Percentiles rank a stretch among this genome's conserved stretches.
These are phyloP conservation scores for Acanthosepion esculentum DNA, from an alignment of 2,888 invertebrate species.

Conservation along the genomic window DNA sequence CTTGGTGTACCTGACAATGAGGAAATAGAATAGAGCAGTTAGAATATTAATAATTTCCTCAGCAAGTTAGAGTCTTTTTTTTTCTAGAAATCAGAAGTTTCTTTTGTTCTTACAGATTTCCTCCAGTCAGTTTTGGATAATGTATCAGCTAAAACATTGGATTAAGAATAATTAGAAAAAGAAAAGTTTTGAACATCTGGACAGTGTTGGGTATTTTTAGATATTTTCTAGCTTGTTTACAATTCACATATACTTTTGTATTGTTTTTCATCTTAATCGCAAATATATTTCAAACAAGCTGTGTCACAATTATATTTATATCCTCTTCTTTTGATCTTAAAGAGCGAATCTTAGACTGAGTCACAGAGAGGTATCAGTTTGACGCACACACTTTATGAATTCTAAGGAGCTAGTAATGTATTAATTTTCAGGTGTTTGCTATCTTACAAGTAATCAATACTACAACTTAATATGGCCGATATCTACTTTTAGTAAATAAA, in stretches of 20 bases:
- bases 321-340: not conserved
- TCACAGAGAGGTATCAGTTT: not conserved
- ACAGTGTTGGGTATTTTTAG: too few species aligned
- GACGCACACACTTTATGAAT: not conserved
- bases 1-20: too few species aligned
- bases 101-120: too few species aligned
- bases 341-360: not conserved
- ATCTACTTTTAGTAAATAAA: not conserved
- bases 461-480: not conserved
- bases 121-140: too few species aligned
- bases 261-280: not conserved
- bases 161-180: too few species aligned
- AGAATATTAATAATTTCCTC: too few species aligned
- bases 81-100: too few species aligned
- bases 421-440: not conserved
- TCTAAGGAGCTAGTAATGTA: not conserved
- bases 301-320: not conserved
- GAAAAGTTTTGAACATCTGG: too few species aligned
- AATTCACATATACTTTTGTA: not conserved
- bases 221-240: not conserved
- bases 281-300: not conserved
- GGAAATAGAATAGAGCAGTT: too few species aligned
- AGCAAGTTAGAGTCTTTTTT: too few species aligned
- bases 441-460: not conserved
- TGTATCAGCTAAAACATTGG: too few species aligned